Evolutionary conservation across 2,797 vertebrate species (phyloP).

Genomic region (Gadopsis marmoratus): DNA sequence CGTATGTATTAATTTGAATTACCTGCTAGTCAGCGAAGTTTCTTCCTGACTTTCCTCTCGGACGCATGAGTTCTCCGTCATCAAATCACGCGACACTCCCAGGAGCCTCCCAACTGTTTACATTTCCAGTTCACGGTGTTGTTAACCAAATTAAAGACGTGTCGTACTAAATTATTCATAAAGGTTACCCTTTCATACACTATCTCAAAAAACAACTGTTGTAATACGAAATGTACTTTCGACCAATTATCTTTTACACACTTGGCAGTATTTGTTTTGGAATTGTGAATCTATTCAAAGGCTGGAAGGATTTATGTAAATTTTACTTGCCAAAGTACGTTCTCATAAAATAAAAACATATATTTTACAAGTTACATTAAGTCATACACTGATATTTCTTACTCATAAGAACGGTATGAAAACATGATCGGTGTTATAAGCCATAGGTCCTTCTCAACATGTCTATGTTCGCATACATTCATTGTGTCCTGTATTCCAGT

Average conservation of each 20-base stretch:
- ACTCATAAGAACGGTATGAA: neutral
- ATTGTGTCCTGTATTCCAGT: neutral
- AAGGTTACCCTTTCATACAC: neutral
- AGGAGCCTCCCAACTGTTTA: neutral
- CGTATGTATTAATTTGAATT: conserved; percentile 22
- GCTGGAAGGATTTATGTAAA: neutral
- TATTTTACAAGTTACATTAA: neutral
- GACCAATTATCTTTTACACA: neutral
- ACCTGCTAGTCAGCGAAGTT: conserved; percentile 71
- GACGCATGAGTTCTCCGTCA: conserved; percentile 74
- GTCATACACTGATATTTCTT: neutral
- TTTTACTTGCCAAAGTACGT: neutral
- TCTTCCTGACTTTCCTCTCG: conserved; percentile 67
- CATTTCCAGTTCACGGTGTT: neutral
- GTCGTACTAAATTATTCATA: neutral
- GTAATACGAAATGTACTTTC: too few relatives aligned
- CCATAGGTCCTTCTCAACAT: neutral
- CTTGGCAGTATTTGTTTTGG: neutral
- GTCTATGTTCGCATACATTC: neutral
- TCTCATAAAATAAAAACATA: neutral
- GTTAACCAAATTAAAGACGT: neutral
- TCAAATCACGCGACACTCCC: conserved; percentile 53
- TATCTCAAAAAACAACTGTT: neutral
- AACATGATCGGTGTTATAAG: neutral
- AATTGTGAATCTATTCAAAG: neutral